phyloP scores from a whole-genome alignment of 2,797 vertebrate genomes.

The Mycteria americana region DNA sequence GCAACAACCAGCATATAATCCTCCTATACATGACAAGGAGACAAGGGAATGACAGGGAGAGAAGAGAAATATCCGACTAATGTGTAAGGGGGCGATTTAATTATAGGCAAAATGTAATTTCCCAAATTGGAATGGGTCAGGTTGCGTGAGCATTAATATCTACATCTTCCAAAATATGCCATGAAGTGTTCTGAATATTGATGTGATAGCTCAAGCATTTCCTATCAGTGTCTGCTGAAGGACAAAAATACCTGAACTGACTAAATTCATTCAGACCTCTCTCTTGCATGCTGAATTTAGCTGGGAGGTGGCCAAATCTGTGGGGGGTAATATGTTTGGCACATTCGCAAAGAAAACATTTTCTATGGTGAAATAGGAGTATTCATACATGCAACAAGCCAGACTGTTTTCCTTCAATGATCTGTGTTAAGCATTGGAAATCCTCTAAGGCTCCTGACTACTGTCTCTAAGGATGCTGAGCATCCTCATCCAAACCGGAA shows the following conservation, averaged over 20 bases:
- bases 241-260: slow-evolving; percentile 50
- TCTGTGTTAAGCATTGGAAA: slow-evolving; percentile 27
- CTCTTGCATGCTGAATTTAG: slow-evolving; percentile 4
- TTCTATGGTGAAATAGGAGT: slow-evolving; percentile 27
- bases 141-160: slow-evolving; percentile 5
- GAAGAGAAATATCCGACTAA: slow-evolving; percentile 11
- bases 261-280: slow-evolving; percentile 27
- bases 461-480: background rate
- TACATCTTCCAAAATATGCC: slow-evolving; percentile 35
- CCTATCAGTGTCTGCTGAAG: slow-evolving; percentile 6
- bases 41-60: slow-evolving; percentile 41
- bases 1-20: slow-evolving; percentile 21
- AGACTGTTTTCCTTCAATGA: slow-evolving; percentile 39
- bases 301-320: slow-evolving; percentile 36
- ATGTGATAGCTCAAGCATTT: slow-evolving; percentile 30
- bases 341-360: slow-evolving; percentile 45
- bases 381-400: slow-evolving; percentile 47
- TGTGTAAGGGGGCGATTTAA: slow-evolving; percentile 9
- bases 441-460: slow-evolving; percentile 7
- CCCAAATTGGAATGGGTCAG: slow-evolving; percentile 48
- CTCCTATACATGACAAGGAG: slow-evolving; percentile 24
- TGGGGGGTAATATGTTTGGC: slow-evolving; percentile 38
- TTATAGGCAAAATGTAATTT: slow-evolving; percentile 53
- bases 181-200: slow-evolving; percentile 22
- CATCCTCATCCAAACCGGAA: background rate